Evolutionary conservation across 2,888 invertebrate genomes (phyloP).

Genomic region (Drosophila nigricruria): DNA sequence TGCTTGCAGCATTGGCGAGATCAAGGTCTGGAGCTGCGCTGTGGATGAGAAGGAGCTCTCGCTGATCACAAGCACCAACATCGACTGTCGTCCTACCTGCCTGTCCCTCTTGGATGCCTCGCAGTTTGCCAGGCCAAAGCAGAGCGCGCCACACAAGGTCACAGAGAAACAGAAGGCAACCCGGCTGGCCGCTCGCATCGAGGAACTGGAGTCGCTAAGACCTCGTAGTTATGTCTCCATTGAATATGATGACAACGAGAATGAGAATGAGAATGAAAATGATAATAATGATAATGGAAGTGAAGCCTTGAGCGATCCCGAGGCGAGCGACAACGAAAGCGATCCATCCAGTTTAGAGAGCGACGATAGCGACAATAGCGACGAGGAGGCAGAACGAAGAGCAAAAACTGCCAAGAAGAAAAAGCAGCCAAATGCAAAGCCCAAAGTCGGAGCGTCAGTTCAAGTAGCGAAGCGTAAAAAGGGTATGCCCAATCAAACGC

Average conservation of each 20-base stretch:
- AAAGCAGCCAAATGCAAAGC: background rate
- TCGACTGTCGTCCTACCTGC: conserved; percentile 91
- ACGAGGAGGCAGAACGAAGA: background rate
- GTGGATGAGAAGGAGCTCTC: conserved; percentile 78
- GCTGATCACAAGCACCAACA: conserved; percentile 87
- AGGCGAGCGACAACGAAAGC: background rate
- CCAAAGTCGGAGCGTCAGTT: background rate
- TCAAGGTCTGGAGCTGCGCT: conserved; percentile 89
- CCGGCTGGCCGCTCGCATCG: conserved; percentile 2
- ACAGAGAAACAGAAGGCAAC: background rate
- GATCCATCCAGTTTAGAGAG: background rate
- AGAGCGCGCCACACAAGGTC: rapidly evolving
- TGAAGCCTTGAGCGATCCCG: too few relatives aligned
- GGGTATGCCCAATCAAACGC: too few relatives aligned
- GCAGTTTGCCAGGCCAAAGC: conserved; percentile 57
- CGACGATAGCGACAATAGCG: background rate
- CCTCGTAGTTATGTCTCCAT: conserved; percentile 78
- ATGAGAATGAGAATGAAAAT: too few relatives aligned
- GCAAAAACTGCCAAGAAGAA: too few relatives aligned
- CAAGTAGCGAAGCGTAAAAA: background rate
- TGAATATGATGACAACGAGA: conserved; percentile 67
- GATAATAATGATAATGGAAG: too few relatives aligned
- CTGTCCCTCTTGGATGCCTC: conserved; percentile 87
- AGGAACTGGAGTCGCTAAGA: conserved; percentile 7
- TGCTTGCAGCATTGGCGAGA: conserved; percentile 89